phyloP scores from a whole-genome alignment of 2,888 invertebrate species.

The Lathronympha strigana region DNA sequence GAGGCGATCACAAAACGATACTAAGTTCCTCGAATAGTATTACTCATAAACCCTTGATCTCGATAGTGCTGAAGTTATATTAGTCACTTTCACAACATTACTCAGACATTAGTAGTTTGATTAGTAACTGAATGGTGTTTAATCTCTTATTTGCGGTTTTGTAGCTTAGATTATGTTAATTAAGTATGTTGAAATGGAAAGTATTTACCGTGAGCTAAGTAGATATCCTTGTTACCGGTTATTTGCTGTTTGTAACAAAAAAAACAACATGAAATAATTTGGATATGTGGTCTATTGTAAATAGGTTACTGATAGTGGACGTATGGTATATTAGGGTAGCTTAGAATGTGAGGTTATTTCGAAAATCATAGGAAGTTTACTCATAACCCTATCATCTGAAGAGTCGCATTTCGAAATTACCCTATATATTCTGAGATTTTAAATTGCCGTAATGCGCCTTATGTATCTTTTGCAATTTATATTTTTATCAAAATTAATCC shows the following conservation, averaged over 20 bases:
- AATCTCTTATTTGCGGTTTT: conserved; percentile 23
- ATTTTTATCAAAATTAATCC: too few species aligned
- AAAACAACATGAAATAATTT: too few species aligned
- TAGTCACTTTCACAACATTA: conserved; percentile 39
- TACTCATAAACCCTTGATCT: conserved; percentile 38
- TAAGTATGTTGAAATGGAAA: conserved; percentile 20
- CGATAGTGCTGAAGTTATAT: conserved; percentile 27
- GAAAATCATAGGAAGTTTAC: too few species aligned
- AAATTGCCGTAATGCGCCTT: too few species aligned
- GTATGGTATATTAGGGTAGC: too few species aligned
- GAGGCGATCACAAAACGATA: conserved; percentile 54
- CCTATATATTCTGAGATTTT: too few species aligned
- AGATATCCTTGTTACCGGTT: background rate
- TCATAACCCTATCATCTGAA: too few species aligned
- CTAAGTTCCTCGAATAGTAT: conserved; percentile 43
- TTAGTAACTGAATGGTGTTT: conserved; percentile 25
- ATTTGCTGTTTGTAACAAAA: background rate
- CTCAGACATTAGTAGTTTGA: conserved; percentile 28
- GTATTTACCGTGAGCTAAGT: background rate
- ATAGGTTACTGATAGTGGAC: too few species aligned
- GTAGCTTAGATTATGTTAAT: conserved; percentile 20
- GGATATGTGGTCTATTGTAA: too few species aligned
- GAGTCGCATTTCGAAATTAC: too few species aligned
- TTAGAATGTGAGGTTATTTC: too few species aligned
- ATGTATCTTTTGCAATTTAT: too few species aligned